Percentiles rank a stretch among this genome's conserved stretches.
Evolutionary conservation across 2,113 vertebrate genomes (phyloP).

Genomic region (Pyrgilauda ruficollis): DNA sequence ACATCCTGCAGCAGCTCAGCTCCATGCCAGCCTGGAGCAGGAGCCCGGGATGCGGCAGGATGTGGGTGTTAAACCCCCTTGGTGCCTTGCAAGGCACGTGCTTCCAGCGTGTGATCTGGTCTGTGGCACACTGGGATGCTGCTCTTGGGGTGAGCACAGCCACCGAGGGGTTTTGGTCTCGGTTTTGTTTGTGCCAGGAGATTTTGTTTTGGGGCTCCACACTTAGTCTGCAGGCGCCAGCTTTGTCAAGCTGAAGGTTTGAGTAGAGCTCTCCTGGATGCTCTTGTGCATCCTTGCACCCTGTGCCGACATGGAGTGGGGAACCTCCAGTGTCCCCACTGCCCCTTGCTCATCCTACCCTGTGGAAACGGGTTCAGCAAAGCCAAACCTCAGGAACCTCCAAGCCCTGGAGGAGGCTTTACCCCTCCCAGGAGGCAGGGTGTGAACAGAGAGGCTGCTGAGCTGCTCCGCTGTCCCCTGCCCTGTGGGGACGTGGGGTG

Average conservation of each 20-base stretch:
- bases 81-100: accelerated
- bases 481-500: background rate
- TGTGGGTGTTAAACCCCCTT: accelerated
- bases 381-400: background rate
- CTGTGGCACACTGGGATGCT: accelerated
- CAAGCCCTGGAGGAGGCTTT: background rate
- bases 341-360: accelerated
- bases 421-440: accelerated
- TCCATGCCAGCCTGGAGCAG: background rate
- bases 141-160: accelerated
- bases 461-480: background rate
- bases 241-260: background rate
- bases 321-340: accelerated
- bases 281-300: background rate
- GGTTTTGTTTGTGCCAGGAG: background rate
- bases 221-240: accelerated
- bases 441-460: background rate
- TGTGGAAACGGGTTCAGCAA: background rate
- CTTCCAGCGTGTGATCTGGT: background rate
- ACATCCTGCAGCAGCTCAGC: background rate
- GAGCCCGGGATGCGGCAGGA: accelerated
- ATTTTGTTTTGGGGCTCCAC: background rate
- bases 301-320: accelerated
- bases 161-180: background rate
- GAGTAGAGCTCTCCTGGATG: background rate